phyloP scores from a whole-genome alignment of 1,140 invertebrate genomes.

The Trinorchestia longiramus region DNA sequence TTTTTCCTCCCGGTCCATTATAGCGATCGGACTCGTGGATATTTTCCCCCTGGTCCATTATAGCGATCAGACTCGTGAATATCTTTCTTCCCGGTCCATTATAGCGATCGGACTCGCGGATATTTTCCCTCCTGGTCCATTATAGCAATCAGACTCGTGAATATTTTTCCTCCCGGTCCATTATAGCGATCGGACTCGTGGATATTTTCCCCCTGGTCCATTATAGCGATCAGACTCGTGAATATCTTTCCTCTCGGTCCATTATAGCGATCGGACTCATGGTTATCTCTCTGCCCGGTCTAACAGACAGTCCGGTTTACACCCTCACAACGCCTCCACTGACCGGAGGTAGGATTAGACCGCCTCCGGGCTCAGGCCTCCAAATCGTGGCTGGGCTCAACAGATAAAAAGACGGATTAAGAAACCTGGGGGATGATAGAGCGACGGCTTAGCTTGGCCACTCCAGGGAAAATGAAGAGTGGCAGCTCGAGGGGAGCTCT shows the following conservation, averaged over 20 bases:
- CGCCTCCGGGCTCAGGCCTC: neutral
- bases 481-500: neutral
- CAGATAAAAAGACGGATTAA: conserved; percentile 49
- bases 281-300: neutral
- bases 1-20: neutral
- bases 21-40: neutral
- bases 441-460: neutral
- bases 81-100: too few species aligned
- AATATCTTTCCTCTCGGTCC: neutral
- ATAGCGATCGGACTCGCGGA: too few species aligned
- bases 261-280: too few species aligned
- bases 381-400: conserved; percentile 17
- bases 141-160: too few species aligned
- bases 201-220: neutral
- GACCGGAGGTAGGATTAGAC: neutral
- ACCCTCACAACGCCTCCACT: neutral
- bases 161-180: neutral
- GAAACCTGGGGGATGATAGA: conserved; percentile 38
- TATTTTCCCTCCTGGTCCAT: too few species aligned
- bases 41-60: neutral
- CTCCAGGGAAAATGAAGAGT: neutral
- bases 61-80: too few species aligned
- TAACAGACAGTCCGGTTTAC: neutral
- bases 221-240: neutral
- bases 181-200: neutral